Evolutionary conservation across 2,888 invertebrate species (phyloP), one percentile per base, ranked within the genome.

Genomic region (Pheosia tremula): DNA sequence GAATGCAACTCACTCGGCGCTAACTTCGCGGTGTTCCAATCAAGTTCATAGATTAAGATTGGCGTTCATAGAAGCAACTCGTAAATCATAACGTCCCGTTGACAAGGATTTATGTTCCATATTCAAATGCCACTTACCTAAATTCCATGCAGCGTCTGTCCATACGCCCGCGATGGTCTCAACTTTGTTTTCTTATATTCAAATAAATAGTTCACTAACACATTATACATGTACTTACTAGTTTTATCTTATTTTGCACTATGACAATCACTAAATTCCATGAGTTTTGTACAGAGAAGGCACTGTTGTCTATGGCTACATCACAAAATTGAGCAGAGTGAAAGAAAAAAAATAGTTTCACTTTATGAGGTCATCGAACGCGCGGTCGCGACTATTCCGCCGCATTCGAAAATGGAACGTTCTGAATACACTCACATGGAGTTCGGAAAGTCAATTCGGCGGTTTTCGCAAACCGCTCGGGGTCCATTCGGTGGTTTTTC

Each of bases 41-140:
- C 92, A 92, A 93, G 92, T 92, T 93, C 93, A 93, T 90, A 92
- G 92, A 93, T 91, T 91, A 90, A 84, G 89, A 92, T 88, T 90
- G 90, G 87, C 90, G 82, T 87, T 82, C 84, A 80, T 81, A 82
- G 81, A 81, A 83, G 75, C n/a, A 39, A 13, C 50, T 13, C 38
- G 53, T 53, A 9, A 54, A 53, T 54, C 54, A n/a, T 54, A 7
- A 56, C 55, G 55, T 39, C 13, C 13, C 41, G 11, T 54, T 7
- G 38, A 54, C 4, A 38, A 38, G 41, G 61, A 64, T 72, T 61
- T 58, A 61, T 43, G 63, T n/a, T 43, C 54, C n/a, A 57, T 59
- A 69, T 62, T 58, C 66, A 62, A 63, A 55, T 60, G 53, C 36
- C 43, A 85, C 91, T 91, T 69, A 93, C 93, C 90, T 86, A 80